Percentiles rank a stretch among this genome's conserved stretches.
phyloP scores from a whole-genome alignment of 1,140 invertebrate species.

The Zophobas morio region DNA sequence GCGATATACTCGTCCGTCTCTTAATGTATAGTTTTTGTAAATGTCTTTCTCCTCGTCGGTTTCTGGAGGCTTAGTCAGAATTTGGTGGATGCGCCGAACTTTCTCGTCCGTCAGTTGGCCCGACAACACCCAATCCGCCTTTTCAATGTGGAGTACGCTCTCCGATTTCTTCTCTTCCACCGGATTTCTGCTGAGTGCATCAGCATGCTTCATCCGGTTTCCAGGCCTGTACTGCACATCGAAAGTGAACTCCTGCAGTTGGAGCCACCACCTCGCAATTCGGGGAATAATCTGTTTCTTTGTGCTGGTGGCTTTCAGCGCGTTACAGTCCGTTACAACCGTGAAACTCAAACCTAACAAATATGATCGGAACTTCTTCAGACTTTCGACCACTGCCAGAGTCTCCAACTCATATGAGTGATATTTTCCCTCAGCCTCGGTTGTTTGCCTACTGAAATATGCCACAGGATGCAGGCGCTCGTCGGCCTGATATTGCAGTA shows the following conservation, averaged over 20 bases:
- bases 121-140: too few relatives aligned
- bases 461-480: slow-evolving; percentile 44
- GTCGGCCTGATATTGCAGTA: slow-evolving; percentile 36
- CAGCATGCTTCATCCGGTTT: slow-evolving; percentile 29
- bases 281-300: slow-evolving; percentile 18
- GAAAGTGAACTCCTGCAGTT: slow-evolving; percentile 27
- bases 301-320: not conserved
- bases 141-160: too few relatives aligned
- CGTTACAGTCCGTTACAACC: slow-evolving; percentile 37
- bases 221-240: slow-evolving; percentile 36
- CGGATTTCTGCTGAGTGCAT: not conserved
- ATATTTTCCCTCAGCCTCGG: slow-evolving; percentile 58
- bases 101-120: too few relatives aligned
- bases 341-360: slow-evolving; percentile 63
- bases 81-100: not conserved
- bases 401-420: slow-evolving; percentile 52
- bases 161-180: too few relatives aligned
- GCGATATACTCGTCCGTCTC: slow-evolving; percentile 58
- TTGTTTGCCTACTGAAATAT: slow-evolving; percentile 45
- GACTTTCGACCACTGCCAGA: slow-evolving; percentile 62
- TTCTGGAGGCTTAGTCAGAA: slow-evolving; percentile 11
- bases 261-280: slow-evolving; percentile 23
- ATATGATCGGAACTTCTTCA: slow-evolving; percentile 63
- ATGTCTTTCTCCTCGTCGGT: slow-evolving; percentile 32
- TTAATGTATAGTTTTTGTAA: slow-evolving; percentile 58